These are phyloP conservation scores for Gambusia holbrooki DNA, from an alignment of 2,113 vertebrate species.

Conservation along the genomic window DNA sequence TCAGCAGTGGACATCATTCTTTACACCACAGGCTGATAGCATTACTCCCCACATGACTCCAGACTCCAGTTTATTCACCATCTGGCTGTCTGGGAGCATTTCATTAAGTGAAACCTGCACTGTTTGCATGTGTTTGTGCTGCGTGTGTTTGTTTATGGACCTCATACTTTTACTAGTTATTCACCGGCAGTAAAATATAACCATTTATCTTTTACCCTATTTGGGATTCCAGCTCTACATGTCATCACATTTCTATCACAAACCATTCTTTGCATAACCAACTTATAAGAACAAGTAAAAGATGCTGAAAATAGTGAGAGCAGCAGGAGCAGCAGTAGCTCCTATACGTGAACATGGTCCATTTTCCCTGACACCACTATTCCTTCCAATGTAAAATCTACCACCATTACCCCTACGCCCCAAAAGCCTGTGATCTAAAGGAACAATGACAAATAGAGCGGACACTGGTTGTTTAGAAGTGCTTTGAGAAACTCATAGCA, in stretches of 20 bases:
- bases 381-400: neutral
- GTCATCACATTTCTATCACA: neutral
- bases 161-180: constrained; percentile 38
- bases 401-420: neutral
- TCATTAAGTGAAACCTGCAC: constrained; percentile 53
- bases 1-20: constrained; percentile 79
- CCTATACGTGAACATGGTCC: no score
- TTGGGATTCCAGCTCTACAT: neutral
- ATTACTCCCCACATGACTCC: constrained; percentile 79
- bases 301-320: no score
- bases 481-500: neutral
- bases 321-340: no score
- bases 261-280: neutral
- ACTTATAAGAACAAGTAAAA: neutral
- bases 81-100: constrained; percentile 81
- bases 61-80: constrained; percentile 81
- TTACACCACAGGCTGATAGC: constrained; percentile 81
- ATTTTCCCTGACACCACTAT: no score
- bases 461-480: neutral
- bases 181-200: neutral
- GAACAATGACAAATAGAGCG: neutral
- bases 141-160: neutral
- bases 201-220: neutral
- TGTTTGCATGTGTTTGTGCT: neutral
- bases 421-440: neutral